Evolutionary conservation across 2,888 invertebrate species (phyloP).

Genomic region (Autographa pulchrina): DNA sequence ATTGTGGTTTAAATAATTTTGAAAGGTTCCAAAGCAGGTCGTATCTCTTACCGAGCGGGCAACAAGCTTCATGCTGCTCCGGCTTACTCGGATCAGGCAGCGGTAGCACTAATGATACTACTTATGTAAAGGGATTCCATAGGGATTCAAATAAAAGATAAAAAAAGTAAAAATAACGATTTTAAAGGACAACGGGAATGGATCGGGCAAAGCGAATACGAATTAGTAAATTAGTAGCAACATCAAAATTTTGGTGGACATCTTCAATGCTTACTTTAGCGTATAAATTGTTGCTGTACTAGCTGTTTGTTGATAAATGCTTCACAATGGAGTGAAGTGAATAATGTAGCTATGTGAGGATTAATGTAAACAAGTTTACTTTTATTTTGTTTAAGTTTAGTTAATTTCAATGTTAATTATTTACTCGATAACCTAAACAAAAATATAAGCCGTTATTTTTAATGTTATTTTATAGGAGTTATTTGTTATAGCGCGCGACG

Average conservation of each 20-base stretch:
- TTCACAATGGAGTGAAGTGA: constrained; percentile 68
- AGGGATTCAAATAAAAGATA: constrained; percentile 82
- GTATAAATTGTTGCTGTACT: constrained; percentile 58
- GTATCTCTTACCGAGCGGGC: constrained; percentile 93
- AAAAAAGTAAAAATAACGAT: constrained; percentile 72
- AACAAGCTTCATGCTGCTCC: constrained; percentile 97
- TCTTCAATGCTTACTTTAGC: constrained; percentile 77
- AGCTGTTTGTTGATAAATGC: constrained; percentile 60
- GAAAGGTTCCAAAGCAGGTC: constrained; percentile 70
- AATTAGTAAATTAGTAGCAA: constrained; percentile 89
- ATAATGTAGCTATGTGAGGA: constrained; percentile 44
- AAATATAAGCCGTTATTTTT: background rate
- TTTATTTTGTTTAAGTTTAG: background rate
- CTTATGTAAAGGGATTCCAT: constrained; percentile 79
- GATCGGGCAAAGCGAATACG: constrained; percentile 87
- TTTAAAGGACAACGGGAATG: constrained; percentile 75
- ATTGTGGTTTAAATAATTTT: constrained; percentile 40
- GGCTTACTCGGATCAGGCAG: constrained; percentile 96
- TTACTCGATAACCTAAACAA: background rate
- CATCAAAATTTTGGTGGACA: constrained; percentile 77
- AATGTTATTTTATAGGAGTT: constrained; percentile 28
- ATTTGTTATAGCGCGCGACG: constrained; percentile 18
- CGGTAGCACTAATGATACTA: constrained; percentile 94
- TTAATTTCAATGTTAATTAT: background rate
- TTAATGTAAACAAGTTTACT: constrained; percentile 25